Evolutionary conservation across 1,140 invertebrate species (phyloP).

Genomic region (Lucilia sericata): DNA sequence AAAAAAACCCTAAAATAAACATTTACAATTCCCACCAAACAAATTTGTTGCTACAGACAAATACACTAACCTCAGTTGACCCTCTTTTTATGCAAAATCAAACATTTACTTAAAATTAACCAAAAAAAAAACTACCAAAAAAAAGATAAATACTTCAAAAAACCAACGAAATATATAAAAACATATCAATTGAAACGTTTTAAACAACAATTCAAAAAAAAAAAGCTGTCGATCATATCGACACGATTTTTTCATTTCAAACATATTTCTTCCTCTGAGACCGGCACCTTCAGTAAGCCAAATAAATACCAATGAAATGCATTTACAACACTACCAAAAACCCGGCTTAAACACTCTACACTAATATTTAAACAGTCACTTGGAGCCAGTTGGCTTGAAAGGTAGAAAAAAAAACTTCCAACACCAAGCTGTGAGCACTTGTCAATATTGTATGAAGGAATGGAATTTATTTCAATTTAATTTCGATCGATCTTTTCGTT

Average conservation of each 20-base stretch:
- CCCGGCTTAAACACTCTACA: neutral
- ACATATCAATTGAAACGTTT: conserved; percentile 36
- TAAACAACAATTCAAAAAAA: conserved; percentile 29
- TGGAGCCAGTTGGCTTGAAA: neutral
- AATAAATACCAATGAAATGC: neutral
- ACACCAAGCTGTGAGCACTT: conserved; percentile 56
- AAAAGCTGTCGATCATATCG: conserved; percentile 45
- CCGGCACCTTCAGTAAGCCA: conserved; percentile 28
- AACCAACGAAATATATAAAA: neutral
- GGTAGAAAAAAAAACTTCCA: neutral
- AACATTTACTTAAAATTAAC: neutral
- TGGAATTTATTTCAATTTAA: conserved; percentile 66
- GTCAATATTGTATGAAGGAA: conserved; percentile 60
- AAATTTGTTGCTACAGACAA: neutral
- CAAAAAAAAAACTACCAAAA: neutral
- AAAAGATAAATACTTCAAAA: neutral
- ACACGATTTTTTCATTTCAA: conserved; percentile 18
- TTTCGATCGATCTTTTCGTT: conserved; percentile 64
- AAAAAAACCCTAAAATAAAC: neutral
- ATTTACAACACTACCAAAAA: neutral
- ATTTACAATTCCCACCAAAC: neutral
- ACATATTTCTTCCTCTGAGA: neutral
- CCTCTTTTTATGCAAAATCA: neutral
- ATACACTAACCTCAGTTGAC: neutral
- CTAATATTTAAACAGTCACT: conserved; percentile 1